Percentiles rank a stretch among this genome's conserved stretches.
Conservation (phyloP, 2,797 vertebrate genomes). For the Salmo trutta region DNA sequence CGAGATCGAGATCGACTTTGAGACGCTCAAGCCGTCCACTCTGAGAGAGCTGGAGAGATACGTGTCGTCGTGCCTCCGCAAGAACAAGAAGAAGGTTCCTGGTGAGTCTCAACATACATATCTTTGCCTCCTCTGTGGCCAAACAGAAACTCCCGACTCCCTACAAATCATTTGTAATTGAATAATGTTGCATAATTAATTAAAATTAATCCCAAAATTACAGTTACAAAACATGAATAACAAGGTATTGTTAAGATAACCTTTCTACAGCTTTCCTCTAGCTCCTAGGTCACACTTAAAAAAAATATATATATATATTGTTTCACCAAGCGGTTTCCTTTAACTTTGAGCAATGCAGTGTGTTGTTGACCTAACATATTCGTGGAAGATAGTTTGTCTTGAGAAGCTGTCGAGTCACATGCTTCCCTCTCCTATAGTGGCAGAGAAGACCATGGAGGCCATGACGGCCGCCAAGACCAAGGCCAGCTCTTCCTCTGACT, state of each 20-base stretch:
- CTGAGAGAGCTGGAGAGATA: constrained; percentile 94
- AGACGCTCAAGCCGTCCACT: constrained; percentile 96
- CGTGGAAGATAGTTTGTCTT: too few species aligned
- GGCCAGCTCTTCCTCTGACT: constrained; percentile 66
- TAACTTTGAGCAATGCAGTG: background rate
- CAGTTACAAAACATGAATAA: too few species aligned
- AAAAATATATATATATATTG: too few species aligned
- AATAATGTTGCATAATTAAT: too few species aligned
- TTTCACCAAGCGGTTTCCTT: too few species aligned
- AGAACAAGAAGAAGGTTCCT: constrained; percentile 87
- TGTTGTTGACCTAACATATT: background rate
- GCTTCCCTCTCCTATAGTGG: constrained; percentile 55
- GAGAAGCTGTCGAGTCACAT: too few species aligned
- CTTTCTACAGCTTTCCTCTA: too few species aligned
- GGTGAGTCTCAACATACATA: constrained; percentile 61
- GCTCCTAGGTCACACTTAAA: too few species aligned
- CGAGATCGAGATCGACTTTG: constrained; percentile 98
- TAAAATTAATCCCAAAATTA: too few species aligned
- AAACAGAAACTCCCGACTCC: too few species aligned
- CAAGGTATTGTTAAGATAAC: too few species aligned
- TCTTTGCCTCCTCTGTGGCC: background rate
- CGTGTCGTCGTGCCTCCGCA: constrained; percentile 93
- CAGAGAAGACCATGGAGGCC: constrained; percentile 87
- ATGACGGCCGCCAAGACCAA: constrained; percentile 84
- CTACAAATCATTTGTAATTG: too few species aligned